Evolutionary conservation across 2,113 vertebrate species (phyloP).

Genomic region (Rutilus rutilus): DNA sequence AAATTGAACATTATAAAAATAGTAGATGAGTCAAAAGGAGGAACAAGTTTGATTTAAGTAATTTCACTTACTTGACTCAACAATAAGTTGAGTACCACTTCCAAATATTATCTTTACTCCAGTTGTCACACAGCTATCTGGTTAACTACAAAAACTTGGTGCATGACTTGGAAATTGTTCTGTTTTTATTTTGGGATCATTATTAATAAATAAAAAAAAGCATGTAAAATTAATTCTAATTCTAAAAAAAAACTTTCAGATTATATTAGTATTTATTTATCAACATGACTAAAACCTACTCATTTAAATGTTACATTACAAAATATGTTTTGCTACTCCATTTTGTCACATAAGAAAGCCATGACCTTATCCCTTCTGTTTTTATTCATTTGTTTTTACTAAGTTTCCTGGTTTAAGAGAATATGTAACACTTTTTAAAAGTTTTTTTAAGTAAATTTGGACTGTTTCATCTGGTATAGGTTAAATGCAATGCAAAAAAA

Average conservation of each 20-base stretch:
- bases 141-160: not conserved
- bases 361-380: too few species aligned
- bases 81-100: conserved; percentile 38
- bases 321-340: not conserved
- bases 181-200: not conserved
- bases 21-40: not conserved
- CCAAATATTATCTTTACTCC: conserved; percentile 55
- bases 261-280: not conserved
- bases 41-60: not conserved
- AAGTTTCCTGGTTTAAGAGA: too few species aligned
- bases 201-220: not conserved
- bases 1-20: not conserved
- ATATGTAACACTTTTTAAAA: not conserved
- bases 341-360: too few species aligned
- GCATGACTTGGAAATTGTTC: not conserved
- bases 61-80: conserved; percentile 49
- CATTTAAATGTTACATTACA: not conserved
- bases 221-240: not conserved
- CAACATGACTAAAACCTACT: not conserved
- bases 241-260: not conserved
- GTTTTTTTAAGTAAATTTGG: not conserved
- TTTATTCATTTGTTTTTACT: too few species aligned
- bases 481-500: not conserved
- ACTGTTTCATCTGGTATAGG: too few species aligned
- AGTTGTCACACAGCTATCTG: conserved; percentile 40